These are phyloP conservation scores for Tokudaia muenninki DNA, from an alignment of 2,797 vertebrate species.

Conservation along the genomic window DNA sequence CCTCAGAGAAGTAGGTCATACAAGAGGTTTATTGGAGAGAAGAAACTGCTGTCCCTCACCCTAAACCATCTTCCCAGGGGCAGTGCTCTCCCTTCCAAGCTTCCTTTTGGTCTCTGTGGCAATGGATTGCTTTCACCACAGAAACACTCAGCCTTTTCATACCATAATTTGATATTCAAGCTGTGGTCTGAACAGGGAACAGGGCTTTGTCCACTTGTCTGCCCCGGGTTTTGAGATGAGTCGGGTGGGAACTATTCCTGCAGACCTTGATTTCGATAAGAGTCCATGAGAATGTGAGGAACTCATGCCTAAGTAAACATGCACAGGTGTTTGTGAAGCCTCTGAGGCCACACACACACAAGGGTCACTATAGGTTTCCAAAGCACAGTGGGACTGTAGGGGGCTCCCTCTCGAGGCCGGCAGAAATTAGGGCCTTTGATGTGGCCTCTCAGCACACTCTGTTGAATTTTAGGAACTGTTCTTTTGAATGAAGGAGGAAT, in stretches of 20 bases:
- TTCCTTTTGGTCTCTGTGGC: slow-evolving; percentile 45
- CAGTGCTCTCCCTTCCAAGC: slow-evolving; percentile 31
- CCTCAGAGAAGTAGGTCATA: slow-evolving; percentile 43
- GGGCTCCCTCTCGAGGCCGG: not conserved
- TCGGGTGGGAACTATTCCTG: not conserved
- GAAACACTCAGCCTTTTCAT: slow-evolving; percentile 77
- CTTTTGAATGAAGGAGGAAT: not conserved
- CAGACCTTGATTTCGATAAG: not conserved
- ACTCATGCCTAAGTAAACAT: not conserved
- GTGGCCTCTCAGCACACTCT: not conserved
- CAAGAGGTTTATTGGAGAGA: not conserved
- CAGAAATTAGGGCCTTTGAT: not conserved
- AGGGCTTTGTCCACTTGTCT: slow-evolving; percentile 43
- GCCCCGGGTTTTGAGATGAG: slow-evolving; percentile 11
- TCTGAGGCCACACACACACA: accelerated
- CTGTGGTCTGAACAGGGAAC: slow-evolving; percentile 58
- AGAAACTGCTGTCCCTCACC: not conserved
- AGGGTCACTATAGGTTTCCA: too few species aligned
- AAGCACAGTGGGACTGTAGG: not conserved
- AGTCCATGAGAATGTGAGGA: not conserved
- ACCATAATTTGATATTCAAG: slow-evolving; percentile 74
- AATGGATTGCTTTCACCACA: slow-evolving; percentile 54
- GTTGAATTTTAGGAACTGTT: not conserved
- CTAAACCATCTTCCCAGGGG: slow-evolving; percentile 9
- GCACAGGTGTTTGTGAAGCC: not conserved